Evolutionary conservation across 2,888 invertebrate genomes (phyloP).

Genomic region (Muscina levida): DNA sequence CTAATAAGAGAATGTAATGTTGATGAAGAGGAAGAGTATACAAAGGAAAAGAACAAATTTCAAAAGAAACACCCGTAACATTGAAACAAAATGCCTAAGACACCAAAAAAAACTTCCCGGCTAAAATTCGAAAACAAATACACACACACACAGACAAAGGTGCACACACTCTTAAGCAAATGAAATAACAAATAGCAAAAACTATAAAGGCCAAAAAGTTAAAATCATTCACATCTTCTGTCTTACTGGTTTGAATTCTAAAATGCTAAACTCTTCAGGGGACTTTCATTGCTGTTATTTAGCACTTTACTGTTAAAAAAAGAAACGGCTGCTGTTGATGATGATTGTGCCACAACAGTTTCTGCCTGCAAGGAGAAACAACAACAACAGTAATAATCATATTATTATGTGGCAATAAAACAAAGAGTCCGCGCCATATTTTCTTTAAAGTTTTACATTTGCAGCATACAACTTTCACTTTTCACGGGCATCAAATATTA

Average conservation of each 20-base stretch:
- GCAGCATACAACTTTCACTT: slow-evolving; percentile 19
- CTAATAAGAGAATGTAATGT: background rate
- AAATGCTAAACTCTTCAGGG: slow-evolving; percentile 2
- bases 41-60: background rate
- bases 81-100: slow-evolving; percentile 25
- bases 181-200: background rate
- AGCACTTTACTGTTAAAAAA: slow-evolving; percentile 30
- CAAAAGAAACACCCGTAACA: slow-evolving; percentile 4
- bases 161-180: background rate
- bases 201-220: too few relatives aligned
- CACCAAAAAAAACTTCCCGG: slow-evolving; percentile 45
- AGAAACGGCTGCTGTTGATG: slow-evolving; percentile 7
- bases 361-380: too few relatives aligned
- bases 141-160: background rate
- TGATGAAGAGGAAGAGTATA: background rate
- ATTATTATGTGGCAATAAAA: slow-evolving; percentile 24
- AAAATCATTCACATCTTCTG: background rate
- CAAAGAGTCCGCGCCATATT: slow-evolving; percentile 20
- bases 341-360: slow-evolving; percentile 1
- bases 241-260: slow-evolving; percentile 27
- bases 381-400: background rate
- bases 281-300: slow-evolving; percentile 9
- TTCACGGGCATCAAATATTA: too few relatives aligned
- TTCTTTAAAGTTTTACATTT: background rate
- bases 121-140: slow-evolving; percentile 24